Base-by-base conservation (phyloP, 2,888 invertebrate genomes). In the Spisula subtruncata region DNA sequence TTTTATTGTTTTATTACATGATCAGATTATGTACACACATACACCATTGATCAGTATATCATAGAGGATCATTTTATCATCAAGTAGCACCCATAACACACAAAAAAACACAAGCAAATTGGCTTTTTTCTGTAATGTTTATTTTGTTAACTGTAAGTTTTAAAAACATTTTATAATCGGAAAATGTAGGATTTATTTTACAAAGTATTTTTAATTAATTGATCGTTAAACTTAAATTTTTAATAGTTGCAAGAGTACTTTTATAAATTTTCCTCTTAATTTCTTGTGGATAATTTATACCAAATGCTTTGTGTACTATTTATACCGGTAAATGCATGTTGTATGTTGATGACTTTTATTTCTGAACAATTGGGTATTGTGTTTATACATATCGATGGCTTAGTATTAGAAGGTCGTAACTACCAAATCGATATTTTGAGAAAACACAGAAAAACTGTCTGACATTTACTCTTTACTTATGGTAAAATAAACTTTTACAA, bases 91-190 rank as follows among this genome's bases (percentile, higher is more conserved):
- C 10, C 60, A 66, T 66, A 66, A 66, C n/a, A 25, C 60, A 66
- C 25, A 25, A 5, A 66, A n/a, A 51, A 51, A 51, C 51, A 16
- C 12, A 51, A 8, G 10, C 60, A 12, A 25, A 25, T n/a, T n/a
- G 60, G n/a, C 5, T 66, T 66, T 66, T 25, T 66, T 60, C 25
- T 66, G 20, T 25, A n/a, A n/a, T 66, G 60, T 66, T 20, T 66
- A 66, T 25, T 66, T n/a, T 25, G n/a, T n/a, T 79, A 41, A 79
- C 29, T 10, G 71, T 79, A 35, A n/a, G n/a, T n/a, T n/a, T n/a
- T n/a, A n/a, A n/a, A n/a, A n/a, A 25, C 32, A 41, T 79, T 79
- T 79, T 41, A 79, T 79, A 79, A 35, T 79, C 79, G 35, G 46
- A 79, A 10, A 41, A 35, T 79, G 35, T 79, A 35, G 5, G 41